phyloP scores from a whole-genome alignment of 2,113 vertebrate genomes.

The Dasyprocta punctata region DNA sequence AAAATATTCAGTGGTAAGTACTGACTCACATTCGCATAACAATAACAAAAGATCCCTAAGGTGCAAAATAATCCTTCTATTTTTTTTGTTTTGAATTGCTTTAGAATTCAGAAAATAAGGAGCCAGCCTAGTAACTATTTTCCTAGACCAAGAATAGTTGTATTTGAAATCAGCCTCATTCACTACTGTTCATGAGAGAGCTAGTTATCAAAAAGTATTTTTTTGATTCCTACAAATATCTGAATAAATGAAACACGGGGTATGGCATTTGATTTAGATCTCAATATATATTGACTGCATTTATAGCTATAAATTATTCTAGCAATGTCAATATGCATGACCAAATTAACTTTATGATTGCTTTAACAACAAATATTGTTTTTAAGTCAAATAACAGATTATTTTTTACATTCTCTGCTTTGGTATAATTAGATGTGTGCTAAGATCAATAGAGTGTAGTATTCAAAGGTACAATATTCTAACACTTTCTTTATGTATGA shows the following conservation, averaged over 20 bases:
- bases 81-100: not conserved
- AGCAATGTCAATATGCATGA: not conserved
- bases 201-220: not conserved
- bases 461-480: not conserved
- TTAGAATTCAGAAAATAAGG: not conserved
- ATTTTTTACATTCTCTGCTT: not conserved
- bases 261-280: not conserved
- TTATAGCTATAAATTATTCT: not conserved
- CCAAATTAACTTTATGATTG: not conserved
- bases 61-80: not conserved
- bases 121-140: not conserved
- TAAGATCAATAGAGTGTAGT: not conserved
- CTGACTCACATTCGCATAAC: not conserved
- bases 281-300: not conserved
- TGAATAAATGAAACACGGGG: not conserved
- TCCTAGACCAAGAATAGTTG: not conserved
- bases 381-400: not conserved
- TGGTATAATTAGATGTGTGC: not conserved
- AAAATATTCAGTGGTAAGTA: not conserved
- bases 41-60: not conserved
- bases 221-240: not conserved
- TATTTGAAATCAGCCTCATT: not conserved
- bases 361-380: not conserved
- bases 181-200: not conserved
- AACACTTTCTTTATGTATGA: not conserved